Conservation (phyloP, 92 coral and sea anemone genomes). For the Porites rus region DNA sequence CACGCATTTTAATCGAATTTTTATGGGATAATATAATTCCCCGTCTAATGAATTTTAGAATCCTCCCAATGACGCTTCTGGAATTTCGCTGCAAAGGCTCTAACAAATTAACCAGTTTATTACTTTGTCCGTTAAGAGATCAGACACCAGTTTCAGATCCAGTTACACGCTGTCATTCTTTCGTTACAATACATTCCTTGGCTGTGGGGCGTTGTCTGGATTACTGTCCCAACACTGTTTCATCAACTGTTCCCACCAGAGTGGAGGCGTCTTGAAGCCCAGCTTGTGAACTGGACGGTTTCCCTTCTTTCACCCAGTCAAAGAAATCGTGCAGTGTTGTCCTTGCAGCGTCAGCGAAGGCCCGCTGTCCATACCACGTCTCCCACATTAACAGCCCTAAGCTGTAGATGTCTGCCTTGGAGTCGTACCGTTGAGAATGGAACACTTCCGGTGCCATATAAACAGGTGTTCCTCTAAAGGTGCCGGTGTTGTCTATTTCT, state of each 20-base stretch:
- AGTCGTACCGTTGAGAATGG: not conserved
- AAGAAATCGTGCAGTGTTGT: not conserved
- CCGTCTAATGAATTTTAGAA: no score
- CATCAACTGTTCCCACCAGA: not conserved
- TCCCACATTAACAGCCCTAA: slow-evolving; percentile 55
- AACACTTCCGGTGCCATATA: slow-evolving; percentile 51
- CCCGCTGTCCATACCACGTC: slow-evolving; percentile 44
- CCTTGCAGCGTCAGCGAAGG: not conserved
- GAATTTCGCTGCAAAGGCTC: no score
- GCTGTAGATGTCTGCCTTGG: slow-evolving; percentile 50
- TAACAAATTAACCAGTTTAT: no score
- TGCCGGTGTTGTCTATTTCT: slow-evolving; percentile 5
- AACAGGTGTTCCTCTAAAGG: not conserved
- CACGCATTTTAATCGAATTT: no score
- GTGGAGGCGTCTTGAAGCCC: not conserved
- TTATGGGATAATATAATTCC: no score
- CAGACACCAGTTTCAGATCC: no score
- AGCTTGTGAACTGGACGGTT: not conserved
- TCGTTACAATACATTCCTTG: not conserved
- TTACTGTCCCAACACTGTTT: slow-evolving; percentile 9
- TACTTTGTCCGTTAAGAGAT: no score
- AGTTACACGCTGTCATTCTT: no score
- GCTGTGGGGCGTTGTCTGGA: slow-evolving; percentile 28
- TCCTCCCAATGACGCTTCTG: no score
- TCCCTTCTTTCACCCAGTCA: not conserved